Percentiles rank a stretch among this genome's conserved stretches.
These are phyloP conservation scores for Hipparchia sbordonii DNA, from an alignment of 2,888 invertebrate species.

Conservation along the genomic window DNA sequence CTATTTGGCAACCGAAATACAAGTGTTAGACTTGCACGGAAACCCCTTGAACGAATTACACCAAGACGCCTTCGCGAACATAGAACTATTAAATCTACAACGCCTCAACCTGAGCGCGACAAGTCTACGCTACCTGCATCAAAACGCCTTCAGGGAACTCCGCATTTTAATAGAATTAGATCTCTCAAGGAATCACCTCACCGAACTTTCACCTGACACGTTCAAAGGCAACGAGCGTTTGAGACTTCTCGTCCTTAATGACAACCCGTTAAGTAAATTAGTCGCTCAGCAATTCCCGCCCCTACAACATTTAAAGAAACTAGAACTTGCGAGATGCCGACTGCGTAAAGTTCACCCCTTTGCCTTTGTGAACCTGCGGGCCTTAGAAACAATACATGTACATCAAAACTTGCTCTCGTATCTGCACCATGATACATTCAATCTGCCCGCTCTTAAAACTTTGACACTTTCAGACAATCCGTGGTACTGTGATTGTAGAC, in stretches of 20 bases:
- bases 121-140: conserved; percentile 87
- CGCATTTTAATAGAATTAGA: conserved; percentile 94
- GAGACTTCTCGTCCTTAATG: conserved; percentile 89
- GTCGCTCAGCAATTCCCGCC: conserved; percentile 90
- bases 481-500: conserved; percentile 94
- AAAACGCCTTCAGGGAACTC: conserved; percentile 91
- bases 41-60: conserved; percentile 88
- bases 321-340: conserved; percentile 91
- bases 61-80: conserved; percentile 89
- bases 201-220: conserved; percentile 88
- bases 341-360: conserved; percentile 88
- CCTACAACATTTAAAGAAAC: conserved; percentile 89
- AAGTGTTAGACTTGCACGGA: conserved; percentile 90
- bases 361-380: conserved; percentile 88
- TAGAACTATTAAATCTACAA: conserved; percentile 92
- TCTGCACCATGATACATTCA: conserved; percentile 79
- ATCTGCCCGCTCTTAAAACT: conserved; percentile 86
- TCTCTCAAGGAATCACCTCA: conserved; percentile 90
- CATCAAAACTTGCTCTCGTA: conserved; percentile 90
- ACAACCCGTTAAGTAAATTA: conserved; percentile 90
- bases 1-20: conserved; percentile 73
- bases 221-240: conserved; percentile 92
- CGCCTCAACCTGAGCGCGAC: conserved; percentile 90
- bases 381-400: conserved; percentile 91
- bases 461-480: conserved; percentile 92